Evolutionary conservation across 2,797 vertebrate genomes (phyloP).

Genomic region (Triplophysa yarkandensis): DNA sequence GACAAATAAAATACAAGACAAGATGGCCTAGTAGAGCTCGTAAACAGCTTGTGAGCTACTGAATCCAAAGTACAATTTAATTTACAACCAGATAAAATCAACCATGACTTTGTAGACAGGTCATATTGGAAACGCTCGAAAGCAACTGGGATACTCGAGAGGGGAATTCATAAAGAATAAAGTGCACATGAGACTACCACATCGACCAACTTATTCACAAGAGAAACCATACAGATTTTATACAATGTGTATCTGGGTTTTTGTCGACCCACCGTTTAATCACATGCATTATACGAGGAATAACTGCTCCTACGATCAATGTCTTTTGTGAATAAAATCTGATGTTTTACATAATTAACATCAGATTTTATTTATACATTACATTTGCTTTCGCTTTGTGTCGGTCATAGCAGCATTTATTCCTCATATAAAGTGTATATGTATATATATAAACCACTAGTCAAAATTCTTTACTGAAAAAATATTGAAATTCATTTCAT

Average conservation of each 20-base stretch:
- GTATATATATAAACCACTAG: no score
- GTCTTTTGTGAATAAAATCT: no score
- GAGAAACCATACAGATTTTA: neutral
- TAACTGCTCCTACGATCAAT: no score
- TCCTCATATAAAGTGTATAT: no score
- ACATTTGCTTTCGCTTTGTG: no score
- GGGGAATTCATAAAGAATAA: neutral
- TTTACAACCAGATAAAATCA: constrained; percentile 29
- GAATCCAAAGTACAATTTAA: constrained; percentile 30
- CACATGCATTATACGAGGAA: no score
- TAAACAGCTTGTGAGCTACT: neutral
- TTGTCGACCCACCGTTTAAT: no score
- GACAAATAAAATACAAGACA: neutral
- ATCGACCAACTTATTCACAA: neutral
- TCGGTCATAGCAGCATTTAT: no score
- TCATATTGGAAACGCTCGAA: constrained; percentile 9
- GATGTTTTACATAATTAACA: no score
- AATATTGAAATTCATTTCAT: no score
- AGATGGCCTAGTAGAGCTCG: neutral
- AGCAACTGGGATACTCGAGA: neutral
- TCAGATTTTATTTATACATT: no score
- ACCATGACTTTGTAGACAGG: constrained; percentile 26
- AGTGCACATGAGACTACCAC: neutral
- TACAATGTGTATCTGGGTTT: neutral
- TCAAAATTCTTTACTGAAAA: no score